phyloP scores from a whole-genome alignment of 2,797 vertebrate genomes.

The Schizopygopsis malacanthus region DNA sequence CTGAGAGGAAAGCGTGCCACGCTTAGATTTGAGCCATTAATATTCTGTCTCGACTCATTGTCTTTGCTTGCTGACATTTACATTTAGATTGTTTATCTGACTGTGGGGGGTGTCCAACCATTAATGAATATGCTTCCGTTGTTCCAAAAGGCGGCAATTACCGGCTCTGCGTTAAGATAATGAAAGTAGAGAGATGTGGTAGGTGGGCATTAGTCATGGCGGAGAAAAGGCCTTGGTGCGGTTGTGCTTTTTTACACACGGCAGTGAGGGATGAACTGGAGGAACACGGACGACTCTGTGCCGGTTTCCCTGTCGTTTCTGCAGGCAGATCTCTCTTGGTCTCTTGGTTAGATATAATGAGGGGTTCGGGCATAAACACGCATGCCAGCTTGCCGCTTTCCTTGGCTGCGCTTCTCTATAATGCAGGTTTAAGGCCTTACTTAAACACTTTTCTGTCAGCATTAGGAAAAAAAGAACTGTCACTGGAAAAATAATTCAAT shows the following conservation, averaged over 20 bases:
- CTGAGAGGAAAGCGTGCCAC: slow-evolving; percentile 42
- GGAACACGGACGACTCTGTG: neutral
- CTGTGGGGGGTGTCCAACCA: slow-evolving; percentile 46
- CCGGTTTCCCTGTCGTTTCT: slow-evolving; percentile 15
- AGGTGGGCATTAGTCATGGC: slow-evolving; percentile 52
- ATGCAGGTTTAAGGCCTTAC: slow-evolving; percentile 14
- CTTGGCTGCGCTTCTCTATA: neutral
- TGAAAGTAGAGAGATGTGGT: slow-evolving; percentile 56
- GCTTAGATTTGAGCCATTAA: slow-evolving; percentile 63
- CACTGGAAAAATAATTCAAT: neutral
- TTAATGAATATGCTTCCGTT: slow-evolving; percentile 70
- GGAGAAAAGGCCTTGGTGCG: slow-evolving; percentile 37
- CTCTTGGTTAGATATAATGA: slow-evolving; percentile 37
- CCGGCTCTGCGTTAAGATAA: slow-evolving; percentile 62
- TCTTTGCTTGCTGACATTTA: slow-evolving; percentile 72
- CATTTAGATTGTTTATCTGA: slow-evolving; percentile 75
- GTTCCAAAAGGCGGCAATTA: slow-evolving; percentile 73
- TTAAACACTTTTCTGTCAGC: neutral
- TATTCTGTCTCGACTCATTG: slow-evolving; percentile 72
- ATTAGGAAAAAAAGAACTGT: neutral
- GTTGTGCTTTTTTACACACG: slow-evolving; percentile 42
- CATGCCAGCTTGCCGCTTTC: slow-evolving; percentile 7
- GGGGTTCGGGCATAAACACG: slow-evolving; percentile 11
- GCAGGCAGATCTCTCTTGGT: neutral
- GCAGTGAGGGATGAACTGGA: neutral